Evolutionary conservation across 2,797 vertebrate species (phyloP), one percentile per base, ranked within the genome.

Genomic region (Periparus ater): DNA sequence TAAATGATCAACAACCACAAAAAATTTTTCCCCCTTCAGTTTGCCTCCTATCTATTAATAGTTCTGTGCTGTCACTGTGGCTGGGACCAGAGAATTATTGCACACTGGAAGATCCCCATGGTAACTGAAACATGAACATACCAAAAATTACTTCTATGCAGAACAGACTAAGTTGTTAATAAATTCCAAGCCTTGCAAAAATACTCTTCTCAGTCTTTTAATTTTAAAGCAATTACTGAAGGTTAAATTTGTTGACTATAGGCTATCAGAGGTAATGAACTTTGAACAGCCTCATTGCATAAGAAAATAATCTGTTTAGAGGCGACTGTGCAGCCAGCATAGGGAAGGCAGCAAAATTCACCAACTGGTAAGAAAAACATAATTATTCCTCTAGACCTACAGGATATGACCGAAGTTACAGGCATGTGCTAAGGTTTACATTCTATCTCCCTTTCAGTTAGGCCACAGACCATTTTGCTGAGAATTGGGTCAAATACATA

Each of bases 71-170:
- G 47, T 65, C 75, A 61, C 30, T 65, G 70, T 65, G 42, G 25
- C 17, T 32, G 48, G 87, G 42, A 71, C n/a, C 38, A 90, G 61
- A 36, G 36, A 93, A 66, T 73, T 89, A 82, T 0, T 38, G 22
- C 76, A 86, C 47, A 45, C 12, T 34, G 18, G 6, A 70, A 92
- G 50, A 86, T 93, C 29, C 50, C 73, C 76, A 71, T 22, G 47
- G 80, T 74, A 82, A 95, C 85, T 40, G 30, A 72, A 75, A 75
- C 18, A 83, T 17, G 76, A 91, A 68, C 14, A 51, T 30, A 66
- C 7, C 21, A 80, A 89, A 91, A 90, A 36, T 68, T 14, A 78
- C 48, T 85, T 60, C 44, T 76, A 13, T 42, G 68, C 58, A 92
- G 65, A 68, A 74, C 63, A 85, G 29, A 73, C 7, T 7, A 62